Percentiles rank a stretch among this genome's conserved stretches.
These are phyloP conservation scores for Stegana nigrithorax DNA, from an alignment of 2,888 invertebrate genomes.

Conservation along the genomic window DNA sequence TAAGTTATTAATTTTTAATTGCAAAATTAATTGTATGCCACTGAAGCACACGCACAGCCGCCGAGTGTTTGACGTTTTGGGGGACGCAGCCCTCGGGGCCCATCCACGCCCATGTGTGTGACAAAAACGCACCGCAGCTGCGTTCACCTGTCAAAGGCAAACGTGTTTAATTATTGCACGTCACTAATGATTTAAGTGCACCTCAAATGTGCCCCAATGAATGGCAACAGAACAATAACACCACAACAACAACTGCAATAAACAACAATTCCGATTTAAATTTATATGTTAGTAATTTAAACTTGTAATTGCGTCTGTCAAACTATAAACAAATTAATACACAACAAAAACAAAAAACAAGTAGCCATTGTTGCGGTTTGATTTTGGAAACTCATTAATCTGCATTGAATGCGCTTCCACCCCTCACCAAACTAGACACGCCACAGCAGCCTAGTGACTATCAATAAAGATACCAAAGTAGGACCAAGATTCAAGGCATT, in stretches of 20 bases:
- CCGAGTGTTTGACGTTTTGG: neutral
- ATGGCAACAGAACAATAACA: neutral
- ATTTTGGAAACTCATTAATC: too few species aligned
- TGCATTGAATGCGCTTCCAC: too few species aligned
- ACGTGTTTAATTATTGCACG: conserved; percentile 16
- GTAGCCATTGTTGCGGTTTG: conserved; percentile 38
- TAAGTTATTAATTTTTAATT: conserved; percentile 15
- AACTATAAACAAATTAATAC: conserved; percentile 34
- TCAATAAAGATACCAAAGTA: too few species aligned
- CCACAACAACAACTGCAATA: neutral
- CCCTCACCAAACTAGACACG: too few species aligned
- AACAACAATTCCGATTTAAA: neutral
- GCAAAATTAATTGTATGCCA: conserved; percentile 10
- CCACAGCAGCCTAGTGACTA: too few species aligned
- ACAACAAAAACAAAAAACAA: conserved; percentile 22
- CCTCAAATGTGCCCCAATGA: conserved; percentile 6
- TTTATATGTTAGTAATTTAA: conserved; percentile 9
- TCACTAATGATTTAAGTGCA: conserved; percentile 5
- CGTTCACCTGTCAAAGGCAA: conserved; percentile 4
- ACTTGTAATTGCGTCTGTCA: conserved; percentile 26
- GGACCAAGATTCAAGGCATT: too few species aligned
- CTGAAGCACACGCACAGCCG: neutral
- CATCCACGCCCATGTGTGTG: neutral
- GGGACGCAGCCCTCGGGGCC: neutral
- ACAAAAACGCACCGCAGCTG: neutral